Evolutionary conservation across 2,113 vertebrate species (phyloP).

Genomic region (Zeus faber): DNA sequence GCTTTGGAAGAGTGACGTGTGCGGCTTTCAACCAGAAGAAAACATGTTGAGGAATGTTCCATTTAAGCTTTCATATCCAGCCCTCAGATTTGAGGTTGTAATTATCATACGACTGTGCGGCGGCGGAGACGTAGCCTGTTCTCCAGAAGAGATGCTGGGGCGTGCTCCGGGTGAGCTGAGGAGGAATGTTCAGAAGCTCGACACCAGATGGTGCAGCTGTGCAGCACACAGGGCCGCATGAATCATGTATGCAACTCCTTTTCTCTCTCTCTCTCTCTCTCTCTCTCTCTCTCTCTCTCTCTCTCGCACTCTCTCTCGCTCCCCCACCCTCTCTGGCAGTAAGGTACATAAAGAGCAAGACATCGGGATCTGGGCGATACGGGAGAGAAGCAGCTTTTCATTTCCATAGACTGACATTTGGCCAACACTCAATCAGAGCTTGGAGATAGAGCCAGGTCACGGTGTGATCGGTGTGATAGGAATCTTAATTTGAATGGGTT

Average conservation of each 20-base stretch:
- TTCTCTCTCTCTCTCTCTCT: not conserved
- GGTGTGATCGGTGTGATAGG: constrained; percentile 65
- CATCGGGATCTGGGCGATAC: constrained; percentile 29
- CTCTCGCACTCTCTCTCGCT: too few relatives aligned
- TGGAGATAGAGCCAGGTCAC: constrained; percentile 37
- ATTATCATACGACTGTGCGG: too few relatives aligned
- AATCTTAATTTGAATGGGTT: constrained; percentile 53
- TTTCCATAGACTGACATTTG: constrained; percentile 66
- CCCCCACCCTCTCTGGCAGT: too few relatives aligned
- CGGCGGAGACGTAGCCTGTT: too few relatives aligned
- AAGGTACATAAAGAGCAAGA: constrained; percentile 25
- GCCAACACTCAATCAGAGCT: constrained; percentile 49
- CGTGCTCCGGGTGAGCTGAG: too few relatives aligned
- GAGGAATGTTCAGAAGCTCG: too few relatives aligned
- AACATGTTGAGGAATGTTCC: too few relatives aligned
- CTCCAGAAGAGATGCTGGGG: too few relatives aligned
- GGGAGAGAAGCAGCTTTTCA: constrained; percentile 40
- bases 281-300: not conserved
- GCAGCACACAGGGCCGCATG: constrained; percentile 16
- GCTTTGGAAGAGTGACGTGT: too few relatives aligned
- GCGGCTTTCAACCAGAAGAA: too few relatives aligned
- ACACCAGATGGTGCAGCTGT: constrained; percentile 63
- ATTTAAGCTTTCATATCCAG: too few relatives aligned
- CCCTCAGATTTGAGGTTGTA: too few relatives aligned
- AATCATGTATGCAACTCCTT: not conserved